These are phyloP conservation scores for Sternarchorhynchus goeldii DNA, from an alignment of 2,797 vertebrate genomes.

Conservation along the genomic window DNA sequence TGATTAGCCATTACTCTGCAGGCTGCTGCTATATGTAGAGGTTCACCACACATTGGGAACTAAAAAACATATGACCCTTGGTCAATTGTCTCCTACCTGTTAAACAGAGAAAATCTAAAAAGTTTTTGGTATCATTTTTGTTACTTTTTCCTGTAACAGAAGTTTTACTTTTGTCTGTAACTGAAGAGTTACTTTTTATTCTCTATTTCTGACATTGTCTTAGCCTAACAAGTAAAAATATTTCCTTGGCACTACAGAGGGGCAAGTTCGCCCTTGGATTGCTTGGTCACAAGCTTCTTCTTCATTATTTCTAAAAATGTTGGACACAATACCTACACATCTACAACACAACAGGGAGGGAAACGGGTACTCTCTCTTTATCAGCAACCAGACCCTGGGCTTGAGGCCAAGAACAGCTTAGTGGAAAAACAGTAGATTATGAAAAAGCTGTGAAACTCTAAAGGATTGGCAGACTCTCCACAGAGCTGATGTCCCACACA, in stretches of 20 bases:
- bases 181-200: too few species aligned
- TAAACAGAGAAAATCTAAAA: not conserved
- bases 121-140: conserved; percentile 12
- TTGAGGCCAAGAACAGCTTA: conserved; percentile 40
- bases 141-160: conserved; percentile 3
- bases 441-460: conserved; percentile 24
- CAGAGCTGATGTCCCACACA: not conserved
- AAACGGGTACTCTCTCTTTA: conserved; percentile 50
- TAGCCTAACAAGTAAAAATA: conserved; percentile 37
- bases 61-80: not conserved
- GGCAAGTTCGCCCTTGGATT: conserved; percentile 23
- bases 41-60: not conserved
- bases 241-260: conserved; percentile 37
- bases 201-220: conserved; percentile 10
- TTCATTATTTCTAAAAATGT: conserved; percentile 54
- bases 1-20: not conserved
- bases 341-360: conserved; percentile 49
- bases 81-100: too few species aligned
- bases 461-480: conserved; percentile 8
- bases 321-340: conserved; percentile 38
- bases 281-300: conserved; percentile 31
- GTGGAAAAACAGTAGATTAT: conserved; percentile 37
- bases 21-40: conserved; percentile 2
- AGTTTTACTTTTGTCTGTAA: not conserved
- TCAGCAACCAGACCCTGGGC: conserved; percentile 42